Conservation (phyloP, 1,140 invertebrate genomes). For the Drosophila santomea region DNA sequence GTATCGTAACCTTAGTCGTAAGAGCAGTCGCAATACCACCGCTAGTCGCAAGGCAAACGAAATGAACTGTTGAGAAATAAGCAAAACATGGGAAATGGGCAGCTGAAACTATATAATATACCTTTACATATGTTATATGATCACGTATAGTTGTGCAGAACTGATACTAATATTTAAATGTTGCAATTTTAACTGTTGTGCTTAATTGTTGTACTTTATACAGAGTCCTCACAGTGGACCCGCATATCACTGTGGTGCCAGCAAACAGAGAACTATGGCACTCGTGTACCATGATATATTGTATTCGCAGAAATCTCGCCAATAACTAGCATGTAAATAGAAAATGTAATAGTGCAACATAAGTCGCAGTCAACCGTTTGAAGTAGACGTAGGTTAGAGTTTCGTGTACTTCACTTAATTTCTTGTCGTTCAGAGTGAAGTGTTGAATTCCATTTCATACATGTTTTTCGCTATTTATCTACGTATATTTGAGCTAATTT, state of each 20-base stretch:
- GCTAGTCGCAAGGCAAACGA: slow-evolving; percentile 69
- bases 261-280: not conserved
- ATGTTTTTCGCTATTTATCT: slow-evolving; percentile 46
- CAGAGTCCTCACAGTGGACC: not conserved
- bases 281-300: slow-evolving; percentile 9
- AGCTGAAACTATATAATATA: slow-evolving; percentile 47
- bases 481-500: slow-evolving; percentile 33
- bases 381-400: slow-evolving; percentile 42
- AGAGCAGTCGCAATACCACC: slow-evolving; percentile 69
- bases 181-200: slow-evolving; percentile 51
- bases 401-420: slow-evolving; percentile 43
- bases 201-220: slow-evolving; percentile 43
- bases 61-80: slow-evolving; percentile 59
- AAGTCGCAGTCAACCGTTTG: slow-evolving; percentile 35
- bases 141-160: slow-evolving; percentile 62
- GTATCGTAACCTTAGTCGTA: slow-evolving; percentile 69
- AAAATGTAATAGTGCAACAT: slow-evolving; percentile 36
- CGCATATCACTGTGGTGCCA: not conserved
- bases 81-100: slow-evolving; percentile 8
- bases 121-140: slow-evolving; percentile 53
- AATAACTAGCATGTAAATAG: slow-evolving; percentile 10
- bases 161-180: slow-evolving; percentile 71
- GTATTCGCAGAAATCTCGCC: slow-evolving; percentile 14
- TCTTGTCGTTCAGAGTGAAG: slow-evolving; percentile 48
- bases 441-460: slow-evolving; percentile 38